Base-by-base conservation (phyloP, 2,888 invertebrate genomes). In the Ectemnius continuus region DNA sequence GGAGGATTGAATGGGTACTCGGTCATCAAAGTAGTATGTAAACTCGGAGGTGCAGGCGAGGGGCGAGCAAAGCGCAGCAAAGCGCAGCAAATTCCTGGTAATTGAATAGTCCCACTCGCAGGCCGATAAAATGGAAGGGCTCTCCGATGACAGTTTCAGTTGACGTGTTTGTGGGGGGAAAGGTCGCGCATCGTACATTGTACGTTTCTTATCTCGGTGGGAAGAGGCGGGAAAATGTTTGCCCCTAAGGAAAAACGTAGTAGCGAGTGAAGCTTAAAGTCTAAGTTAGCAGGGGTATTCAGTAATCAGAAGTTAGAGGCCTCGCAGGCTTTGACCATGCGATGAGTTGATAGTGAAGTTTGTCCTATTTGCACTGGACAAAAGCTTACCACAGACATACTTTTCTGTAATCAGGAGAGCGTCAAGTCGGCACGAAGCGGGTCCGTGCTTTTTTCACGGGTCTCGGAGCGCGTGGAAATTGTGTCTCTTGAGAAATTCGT, bases 41-140 rank as follows among this genome's bases (percentile, higher is more conserved):
- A 73, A 62, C 69, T 66, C 23, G 6, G 14, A 18, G n/a, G 60
- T 23, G 52, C 67, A 61, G 59, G 67, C 28, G 64, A 72, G 60
- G 18, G 26, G 52, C 72, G n/a, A n/a, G n/a, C n/a, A n/a, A n/a
- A n/a, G n/a, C n/a, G n/a, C n/a, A n/a, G n/a, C n/a, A n/a, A n/a
- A n/a, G n/a, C 74, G 36, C 72, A 61, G 67, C 58, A 47, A 64
- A 75, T 75, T 67, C 72, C 72, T 56, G 47, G 74, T 61, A 72
- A 75, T 72, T 75, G 61, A 75, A 63, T 72, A 60, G 67, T 46
- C 61, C 26, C 11, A 26, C 14, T 28, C 28, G 16, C 47, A 66
- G 59, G 3, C 23, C 23, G 23, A 23, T 48, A 67, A 74, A 67
- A 62, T 74, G 58, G 36, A 0, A 36, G 36, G 36, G 8, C 3